A percentile compares a stretch with the other conserved stretches of the same genome.
Evolutionary conservation across 2,888 invertebrate genomes (phyloP).

Genomic region (Calliopum simillimum): DNA sequence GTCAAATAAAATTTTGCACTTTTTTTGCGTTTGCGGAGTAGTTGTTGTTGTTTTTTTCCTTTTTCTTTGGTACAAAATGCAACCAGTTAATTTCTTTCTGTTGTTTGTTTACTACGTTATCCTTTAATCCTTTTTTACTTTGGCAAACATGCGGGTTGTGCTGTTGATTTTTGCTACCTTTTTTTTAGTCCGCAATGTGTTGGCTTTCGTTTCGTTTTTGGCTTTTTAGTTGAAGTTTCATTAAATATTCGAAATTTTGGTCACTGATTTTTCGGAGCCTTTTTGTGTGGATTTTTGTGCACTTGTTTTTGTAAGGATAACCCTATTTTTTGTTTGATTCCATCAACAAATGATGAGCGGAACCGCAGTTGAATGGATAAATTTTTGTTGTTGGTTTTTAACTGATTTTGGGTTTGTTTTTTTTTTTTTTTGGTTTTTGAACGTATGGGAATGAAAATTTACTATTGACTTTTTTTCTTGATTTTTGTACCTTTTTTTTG

Average conservation of each 20-base stretch:
- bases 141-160: neutral
- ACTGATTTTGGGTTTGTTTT: too few species aligned
- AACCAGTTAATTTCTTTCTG: slow-evolving; percentile 6
- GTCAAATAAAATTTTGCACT: slow-evolving; percentile 2
- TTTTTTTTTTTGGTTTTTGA: too few species aligned
- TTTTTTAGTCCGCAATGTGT: neutral
- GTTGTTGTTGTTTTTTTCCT: neutral
- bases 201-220: neutral
- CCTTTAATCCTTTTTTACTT: slow-evolving; percentile 13
- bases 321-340: too few species aligned
- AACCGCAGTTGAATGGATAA: too few species aligned
- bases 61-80: neutral
- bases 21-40: neutral
- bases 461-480: too few species aligned
- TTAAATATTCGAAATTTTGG: slow-evolving; percentile 8
- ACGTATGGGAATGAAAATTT: too few species aligned
- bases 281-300: neutral
- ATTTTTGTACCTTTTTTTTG: too few species aligned
- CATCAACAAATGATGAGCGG: too few species aligned
- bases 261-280: slow-evolving; percentile 2
- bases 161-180: neutral
- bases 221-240: neutral
- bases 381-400: too few species aligned
- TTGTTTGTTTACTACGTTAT: neutral
- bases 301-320: too few species aligned